A percentile compares a stretch with the other conserved stretches of the same genome.
Evolutionary conservation across 2,113 vertebrate genomes (phyloP).

Genomic region (Brachypteracias leptosomus): DNA sequence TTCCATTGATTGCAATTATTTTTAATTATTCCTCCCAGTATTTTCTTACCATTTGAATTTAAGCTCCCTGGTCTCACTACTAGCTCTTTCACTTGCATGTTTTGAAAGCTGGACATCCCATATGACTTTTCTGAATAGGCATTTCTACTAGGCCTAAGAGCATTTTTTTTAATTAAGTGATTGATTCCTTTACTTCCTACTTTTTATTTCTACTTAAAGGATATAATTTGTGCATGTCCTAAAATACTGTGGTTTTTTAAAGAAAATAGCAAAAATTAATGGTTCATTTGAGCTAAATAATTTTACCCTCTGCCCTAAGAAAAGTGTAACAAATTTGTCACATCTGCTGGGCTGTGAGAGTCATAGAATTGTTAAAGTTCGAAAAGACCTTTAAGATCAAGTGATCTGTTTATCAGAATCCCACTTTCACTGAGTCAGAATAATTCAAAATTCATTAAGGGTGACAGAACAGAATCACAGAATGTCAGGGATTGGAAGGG

Average conservation of each 20-base stretch:
- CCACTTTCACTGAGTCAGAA: too few species aligned
- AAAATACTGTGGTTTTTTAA: background rate
- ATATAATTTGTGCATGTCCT: background rate
- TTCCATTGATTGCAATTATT: background rate
- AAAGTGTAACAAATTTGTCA: background rate
- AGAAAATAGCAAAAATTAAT: background rate
- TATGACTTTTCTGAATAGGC: background rate
- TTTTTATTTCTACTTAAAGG: background rate
- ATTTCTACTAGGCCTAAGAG: background rate
- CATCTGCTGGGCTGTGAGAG: background rate
- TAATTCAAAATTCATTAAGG: too few species aligned
- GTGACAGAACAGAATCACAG: too few species aligned
- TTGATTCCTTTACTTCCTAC: background rate
- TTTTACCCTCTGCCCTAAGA: background rate
- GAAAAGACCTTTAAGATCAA: too few species aligned
- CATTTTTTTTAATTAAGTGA: background rate
- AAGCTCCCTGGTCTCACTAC: background rate
- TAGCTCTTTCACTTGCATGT: background rate
- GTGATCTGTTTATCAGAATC: too few species aligned
- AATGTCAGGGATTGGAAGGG: too few species aligned
- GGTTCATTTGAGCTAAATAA: background rate
- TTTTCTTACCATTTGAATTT: background rate
- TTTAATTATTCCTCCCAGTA: background rate
- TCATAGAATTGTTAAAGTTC: too few species aligned
- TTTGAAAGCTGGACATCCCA: background rate